Percentiles rank a stretch among this genome's conserved stretches.
Evolutionary conservation across 1,140 invertebrate genomes (phyloP).

Genomic region (Dufourea novaeangliae): DNA sequence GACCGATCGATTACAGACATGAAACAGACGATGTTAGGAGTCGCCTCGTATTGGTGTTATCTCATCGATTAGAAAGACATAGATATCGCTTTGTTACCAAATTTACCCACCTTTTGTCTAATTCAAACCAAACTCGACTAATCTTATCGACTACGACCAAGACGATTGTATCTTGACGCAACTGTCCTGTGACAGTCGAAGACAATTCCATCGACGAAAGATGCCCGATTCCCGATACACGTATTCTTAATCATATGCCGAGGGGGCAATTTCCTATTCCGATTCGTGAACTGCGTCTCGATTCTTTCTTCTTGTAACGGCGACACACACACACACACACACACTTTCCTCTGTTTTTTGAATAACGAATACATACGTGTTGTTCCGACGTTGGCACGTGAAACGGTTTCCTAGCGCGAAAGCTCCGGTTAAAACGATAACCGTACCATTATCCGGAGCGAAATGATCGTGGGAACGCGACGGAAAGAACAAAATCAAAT

Average conservation of each 20-base stretch:
- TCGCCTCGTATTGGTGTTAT: no score
- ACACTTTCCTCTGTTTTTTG: no score
- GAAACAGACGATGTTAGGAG: not conserved
- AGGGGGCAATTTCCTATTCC: not conserved
- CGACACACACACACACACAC: no score
- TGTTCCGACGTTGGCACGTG: no score
- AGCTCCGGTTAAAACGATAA: not conserved
- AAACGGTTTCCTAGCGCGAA: not conserved
- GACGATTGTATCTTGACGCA: constrained; percentile 37
- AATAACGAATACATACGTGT: no score
- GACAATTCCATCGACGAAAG: constrained; percentile 1
- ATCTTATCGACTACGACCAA: constrained; percentile 57
- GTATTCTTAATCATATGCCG: not conserved
- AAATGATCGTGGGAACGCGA: not conserved
- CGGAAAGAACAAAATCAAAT: not conserved
- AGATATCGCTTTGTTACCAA: constrained; percentile 13
- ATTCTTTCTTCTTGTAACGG: not conserved
- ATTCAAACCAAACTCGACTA: constrained; percentile 23
- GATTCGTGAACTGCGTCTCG: not conserved
- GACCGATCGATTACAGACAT: not conserved
- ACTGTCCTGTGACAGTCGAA: constrained; percentile 38
- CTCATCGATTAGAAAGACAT: constrained; percentile 35
- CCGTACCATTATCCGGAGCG: not conserved
- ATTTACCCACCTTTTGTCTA: constrained; percentile 22
- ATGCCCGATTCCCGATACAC: not conserved